Percentiles rank a stretch among this genome's conserved stretches.
Evolutionary conservation across 2,888 invertebrate genomes (phyloP).

Genomic region (Chironomus riparius): DNA sequence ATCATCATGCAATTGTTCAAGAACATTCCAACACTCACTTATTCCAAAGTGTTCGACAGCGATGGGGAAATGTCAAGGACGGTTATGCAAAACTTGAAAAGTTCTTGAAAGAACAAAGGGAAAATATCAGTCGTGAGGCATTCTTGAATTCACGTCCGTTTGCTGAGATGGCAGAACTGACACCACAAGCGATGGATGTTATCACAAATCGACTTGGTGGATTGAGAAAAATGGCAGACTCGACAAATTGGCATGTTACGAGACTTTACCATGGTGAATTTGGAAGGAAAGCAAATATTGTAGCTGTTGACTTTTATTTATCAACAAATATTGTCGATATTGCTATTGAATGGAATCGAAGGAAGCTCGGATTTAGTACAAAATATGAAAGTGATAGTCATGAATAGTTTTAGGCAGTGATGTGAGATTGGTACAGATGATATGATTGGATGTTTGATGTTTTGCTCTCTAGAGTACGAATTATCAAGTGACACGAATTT

Average conservation of each 20-base stretch:
- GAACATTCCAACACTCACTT: constrained; percentile 38
- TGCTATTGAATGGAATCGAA: constrained; percentile 38
- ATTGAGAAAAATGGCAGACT: constrained; percentile 53
- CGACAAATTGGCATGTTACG: constrained; percentile 52
- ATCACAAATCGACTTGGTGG: constrained; percentile 49
- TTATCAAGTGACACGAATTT: too few species aligned
- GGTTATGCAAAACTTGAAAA: constrained; percentile 47
- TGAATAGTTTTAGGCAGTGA: too few species aligned
- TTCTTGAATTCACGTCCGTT: constrained; percentile 43
- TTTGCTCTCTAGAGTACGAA: too few species aligned
- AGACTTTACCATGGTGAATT: constrained; percentile 47
- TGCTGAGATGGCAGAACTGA: constrained; percentile 61
- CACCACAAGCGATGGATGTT: constrained; percentile 52
- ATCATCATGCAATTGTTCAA: constrained; percentile 39
- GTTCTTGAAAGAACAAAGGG: constrained; percentile 42
- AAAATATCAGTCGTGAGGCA: constrained; percentile 40
- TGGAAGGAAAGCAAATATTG: constrained; percentile 49
- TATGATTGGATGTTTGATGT: too few species aligned
- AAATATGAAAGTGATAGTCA: neutral
- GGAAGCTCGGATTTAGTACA: constrained; percentile 30
- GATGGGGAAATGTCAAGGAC: constrained; percentile 56
- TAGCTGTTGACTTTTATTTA: constrained; percentile 54
- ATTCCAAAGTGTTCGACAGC: constrained; percentile 52
- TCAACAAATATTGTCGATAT: constrained; percentile 50
- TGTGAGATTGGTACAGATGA: too few species aligned